Base-by-base conservation (phyloP, 30 jellyfish, hydroid and myxozoan genomes). In the Hydra vulgaris region DNA sequence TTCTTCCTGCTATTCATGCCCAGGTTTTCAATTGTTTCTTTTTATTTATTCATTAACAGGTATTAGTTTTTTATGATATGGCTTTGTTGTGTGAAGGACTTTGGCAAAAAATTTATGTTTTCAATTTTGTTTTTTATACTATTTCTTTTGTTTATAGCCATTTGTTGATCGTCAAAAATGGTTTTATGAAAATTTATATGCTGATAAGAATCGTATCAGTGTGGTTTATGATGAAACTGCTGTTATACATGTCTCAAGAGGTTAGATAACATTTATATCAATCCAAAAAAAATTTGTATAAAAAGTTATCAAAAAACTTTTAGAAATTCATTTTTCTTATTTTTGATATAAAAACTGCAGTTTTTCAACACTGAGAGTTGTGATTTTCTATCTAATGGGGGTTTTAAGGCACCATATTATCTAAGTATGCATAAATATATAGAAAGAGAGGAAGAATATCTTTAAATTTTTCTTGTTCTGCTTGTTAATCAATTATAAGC, bases 121-220 rank as follows among this genome's bases (percentile, higher is more conserved):
- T 69, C 27, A 19, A 69, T 69, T 69, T 8, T 69, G n/a, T 69
- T 69, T 69, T 24, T 69, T 69, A 1, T 69, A 19, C 8, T 21
- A 69, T 69, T 3, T 52, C 20, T 74, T 77, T 19, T 40, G 15
- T 69, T 66, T 81, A 61, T 77, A 90, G 97, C 92, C 90, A 27
- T 86, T 90, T 80, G 83, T 70, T 18, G 95, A 83, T 25, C 82
- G 97, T 16, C 94, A 74, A 56, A 88, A 86, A 67, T 90, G 97
- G 97, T 90, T 90, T 68, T 90, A 90, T 75, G 97, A 90, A 24
- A 85, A 84, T 26, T 74, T 90, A 73, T 85, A 83, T 81, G 79
- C 76, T 7, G 94, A 83, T 27, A 82, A 74, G 66, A 78, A 79
- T 23, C 52, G 69, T 40, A 71, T 27, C 69, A 71, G 71, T 19